Evolutionary conservation across 1,140 invertebrate species (phyloP).

Genomic region (Bicyclus anynana): DNA sequence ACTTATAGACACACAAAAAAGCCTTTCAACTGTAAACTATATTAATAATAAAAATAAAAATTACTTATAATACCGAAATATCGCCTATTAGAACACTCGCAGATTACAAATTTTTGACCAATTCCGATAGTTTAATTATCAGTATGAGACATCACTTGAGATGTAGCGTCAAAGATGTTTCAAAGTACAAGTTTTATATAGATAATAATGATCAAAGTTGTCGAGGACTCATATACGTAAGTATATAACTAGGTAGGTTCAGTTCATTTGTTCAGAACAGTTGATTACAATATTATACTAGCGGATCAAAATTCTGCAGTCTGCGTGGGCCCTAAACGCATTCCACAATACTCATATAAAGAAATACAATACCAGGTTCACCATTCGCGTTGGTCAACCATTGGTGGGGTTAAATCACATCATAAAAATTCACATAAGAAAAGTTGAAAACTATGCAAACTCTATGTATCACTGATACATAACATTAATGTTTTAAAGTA

Average conservation of each 20-base stretch:
- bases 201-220: too few species aligned
- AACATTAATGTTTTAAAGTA: neutral
- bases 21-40: neutral
- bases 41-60: conserved; percentile 5
- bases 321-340: conserved; percentile 12
- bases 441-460: conserved; percentile 21
- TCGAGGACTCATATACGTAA: too few species aligned
- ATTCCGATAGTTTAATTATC: too few species aligned
- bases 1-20: neutral
- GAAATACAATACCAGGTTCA: conserved; percentile 19
- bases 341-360: conserved; percentile 21
- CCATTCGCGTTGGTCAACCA: conserved; percentile 15
- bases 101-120: too few species aligned
- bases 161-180: too few species aligned
- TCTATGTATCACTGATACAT: neutral
- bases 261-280: neutral
- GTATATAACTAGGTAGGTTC: too few species aligned
- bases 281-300: neutral
- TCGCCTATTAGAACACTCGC: neutral
- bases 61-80: conserved; percentile 18
- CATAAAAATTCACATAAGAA: conserved; percentile 8
- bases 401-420: conserved; percentile 13
- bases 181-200: too few species aligned
- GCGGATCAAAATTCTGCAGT: neutral
- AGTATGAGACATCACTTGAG: too few species aligned